Evolutionary conservation across 2,113 vertebrate species (phyloP), one percentile per base, ranked within the genome.

Genomic region (Delphinapterus leucas): DNA sequence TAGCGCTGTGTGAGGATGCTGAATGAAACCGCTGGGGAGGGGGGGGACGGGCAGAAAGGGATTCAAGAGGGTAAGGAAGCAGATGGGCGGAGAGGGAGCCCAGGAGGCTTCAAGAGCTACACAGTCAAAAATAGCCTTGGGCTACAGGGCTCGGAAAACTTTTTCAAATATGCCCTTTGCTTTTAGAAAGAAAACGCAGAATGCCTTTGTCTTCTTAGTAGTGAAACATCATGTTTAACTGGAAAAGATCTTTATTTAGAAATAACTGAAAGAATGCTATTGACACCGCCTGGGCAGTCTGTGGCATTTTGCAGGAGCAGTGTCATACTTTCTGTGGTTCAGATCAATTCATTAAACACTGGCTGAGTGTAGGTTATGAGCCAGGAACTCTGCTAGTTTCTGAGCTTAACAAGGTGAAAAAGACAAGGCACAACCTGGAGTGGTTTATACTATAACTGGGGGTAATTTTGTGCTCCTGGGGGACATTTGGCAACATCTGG

Each of bases 161-260:
- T 96, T 92, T 92, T 92, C 87, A 95, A 60, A 90, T 67, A 71
- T 6, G 60, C 73, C 63, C 47, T 95, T 96, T 86, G 84, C 60
- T 96, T 95, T 96, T 33, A 82, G 65, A 82, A 88, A 73, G 28
- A 84, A 96, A 55, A n/a, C 17, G 7, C 41, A 28, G 47, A 74
- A 90, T 79, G 33, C 23, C 17, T 90, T 92, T 91, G 70, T 96
- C 88, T 63, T 76, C 63, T 63, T 79, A 31, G 67, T 44, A 21
- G n/a, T 36, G 77, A 95, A 79, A 77, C 77, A 82, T 6, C 8
- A 2, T 5, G n/a, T 38, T 36, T 44, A 96, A 79, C 41, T 47
- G 90, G 38, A 86, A 80, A 77, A 77, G 44, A 47, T 28, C 60
- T 97, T 97, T 76, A 41, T 67, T 93, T 90, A 65, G 86, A 92